Base-by-base conservation (phyloP, 2,888 invertebrate species). In the Sericinus montela region DNA sequence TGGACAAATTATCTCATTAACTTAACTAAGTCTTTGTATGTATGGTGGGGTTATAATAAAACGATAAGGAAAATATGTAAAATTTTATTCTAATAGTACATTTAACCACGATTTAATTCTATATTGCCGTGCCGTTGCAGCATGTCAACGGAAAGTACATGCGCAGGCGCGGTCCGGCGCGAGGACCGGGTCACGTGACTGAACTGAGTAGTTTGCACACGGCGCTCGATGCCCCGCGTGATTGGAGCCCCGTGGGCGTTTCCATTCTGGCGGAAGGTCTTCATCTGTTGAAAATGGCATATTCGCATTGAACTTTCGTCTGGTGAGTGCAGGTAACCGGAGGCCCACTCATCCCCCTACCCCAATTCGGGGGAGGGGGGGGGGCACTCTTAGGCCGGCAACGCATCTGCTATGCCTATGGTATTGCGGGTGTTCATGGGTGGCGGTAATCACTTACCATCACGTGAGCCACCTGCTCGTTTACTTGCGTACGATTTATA, bases 161-260 rank as follows among this genome's bases (percentile, higher is more conserved):
- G 86, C 56, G 85, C 76, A 1, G 85, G 86, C 53, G 80, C 85
- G 0, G 85, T 80, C 14, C 83, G 69, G 0, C 86, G 72, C 3
- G 86, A 84, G 0, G 85, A 86, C 1, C 86, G 75, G 1, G 86
- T 85, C 55, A 84, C 85, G 59, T 80, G 75, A 15, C 79, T 80
- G 30, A 85, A 70, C 52, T 85, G 86, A 4, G 86, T 83, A 0
- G 80, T 79, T 45, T 73, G 77, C 28, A 69, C 72, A 0, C 80
- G 75, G 1, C 73, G 64, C 34, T 80, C 82, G 16, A 70, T 65
- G 28, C 75, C 73, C 8, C 77, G 73, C 0, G 68, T 59, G 0
- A 57, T 30, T 6, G 51, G 45, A 10, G 43, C 44, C 1, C 60
- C 67, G 54, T 69, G 68, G 1, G 63, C 57, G 55, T 80, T 76